Evolutionary conservation across 2,797 vertebrate species (phyloP).

Genomic region (Neosilurus hyrtlii): DNA sequence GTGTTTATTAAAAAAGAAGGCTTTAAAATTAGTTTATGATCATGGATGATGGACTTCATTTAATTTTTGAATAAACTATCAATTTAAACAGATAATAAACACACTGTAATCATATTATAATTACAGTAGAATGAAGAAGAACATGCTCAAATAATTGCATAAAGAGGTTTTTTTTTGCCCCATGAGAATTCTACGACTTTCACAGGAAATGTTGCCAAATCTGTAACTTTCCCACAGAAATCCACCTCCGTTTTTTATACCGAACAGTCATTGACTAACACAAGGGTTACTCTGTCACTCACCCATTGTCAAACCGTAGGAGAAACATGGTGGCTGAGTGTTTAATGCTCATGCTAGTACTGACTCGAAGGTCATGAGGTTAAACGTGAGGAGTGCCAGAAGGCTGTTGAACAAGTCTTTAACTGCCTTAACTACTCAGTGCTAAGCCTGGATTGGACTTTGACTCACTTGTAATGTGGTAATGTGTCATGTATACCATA

Average conservation of each 20-base stretch:
- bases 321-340: background rate
- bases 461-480: background rate
- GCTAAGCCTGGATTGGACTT: background rate
- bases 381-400: background rate
- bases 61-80: background rate
- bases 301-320: background rate
- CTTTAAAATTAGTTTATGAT: background rate
- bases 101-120: background rate
- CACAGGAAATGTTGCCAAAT: slow-evolving; percentile 7
- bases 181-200: background rate
- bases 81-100: background rate
- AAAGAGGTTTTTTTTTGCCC: background rate
- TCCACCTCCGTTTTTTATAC: background rate
- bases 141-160: background rate
- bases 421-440: background rate
- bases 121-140: background rate
- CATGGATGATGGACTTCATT: too few relatives aligned
- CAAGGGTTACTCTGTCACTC: background rate
- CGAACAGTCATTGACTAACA: background rate
- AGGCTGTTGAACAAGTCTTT: background rate
- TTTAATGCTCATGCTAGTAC: background rate
- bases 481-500: background rate
- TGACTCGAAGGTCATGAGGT: background rate
- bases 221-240: slow-evolving; percentile 15
- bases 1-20: background rate